Evolutionary conservation across 2,113 vertebrate species (phyloP).

Genomic region (Coracopsis vasa): DNA sequence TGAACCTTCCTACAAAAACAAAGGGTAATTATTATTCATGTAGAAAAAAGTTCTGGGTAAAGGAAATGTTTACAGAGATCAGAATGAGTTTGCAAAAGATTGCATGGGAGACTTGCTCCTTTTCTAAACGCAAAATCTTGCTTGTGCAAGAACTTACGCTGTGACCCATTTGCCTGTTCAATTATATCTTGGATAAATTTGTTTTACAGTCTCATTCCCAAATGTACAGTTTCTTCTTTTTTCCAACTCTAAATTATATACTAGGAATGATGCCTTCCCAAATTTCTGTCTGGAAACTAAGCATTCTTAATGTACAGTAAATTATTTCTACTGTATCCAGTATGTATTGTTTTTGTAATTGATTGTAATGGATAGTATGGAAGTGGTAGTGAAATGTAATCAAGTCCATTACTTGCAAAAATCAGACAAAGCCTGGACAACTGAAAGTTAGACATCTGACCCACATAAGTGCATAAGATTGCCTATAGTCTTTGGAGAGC

Average conservation of each 20-base stretch:
- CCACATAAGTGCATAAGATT: neutral
- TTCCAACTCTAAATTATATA: neutral
- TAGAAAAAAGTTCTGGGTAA: neutral
- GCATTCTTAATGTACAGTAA: neutral
- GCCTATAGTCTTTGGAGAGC: neutral
- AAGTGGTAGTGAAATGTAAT: neutral
- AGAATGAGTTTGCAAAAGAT: conserved; percentile 4
- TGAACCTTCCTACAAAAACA: neutral
- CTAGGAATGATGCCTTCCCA: neutral
- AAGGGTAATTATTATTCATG: neutral
- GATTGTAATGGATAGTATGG: neutral
- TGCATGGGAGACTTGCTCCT: neutral
- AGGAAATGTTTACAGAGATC: conserved; percentile 22
- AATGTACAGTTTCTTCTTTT: neutral
- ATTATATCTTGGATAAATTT: conserved; percentile 14
- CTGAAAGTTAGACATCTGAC: neutral
- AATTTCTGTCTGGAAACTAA: neutral
- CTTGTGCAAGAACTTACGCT: neutral
- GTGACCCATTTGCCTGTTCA: neutral
- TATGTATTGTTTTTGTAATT: neutral
- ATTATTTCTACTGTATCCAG: neutral
- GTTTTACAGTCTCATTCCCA: neutral
- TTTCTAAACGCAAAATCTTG: neutral
- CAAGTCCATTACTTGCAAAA: neutral
- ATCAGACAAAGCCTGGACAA: neutral